Percentiles rank a stretch among this genome's conserved stretches.
Evolutionary conservation across 2,888 invertebrate species (phyloP).

Genomic region (Dorcus hopei): DNA sequence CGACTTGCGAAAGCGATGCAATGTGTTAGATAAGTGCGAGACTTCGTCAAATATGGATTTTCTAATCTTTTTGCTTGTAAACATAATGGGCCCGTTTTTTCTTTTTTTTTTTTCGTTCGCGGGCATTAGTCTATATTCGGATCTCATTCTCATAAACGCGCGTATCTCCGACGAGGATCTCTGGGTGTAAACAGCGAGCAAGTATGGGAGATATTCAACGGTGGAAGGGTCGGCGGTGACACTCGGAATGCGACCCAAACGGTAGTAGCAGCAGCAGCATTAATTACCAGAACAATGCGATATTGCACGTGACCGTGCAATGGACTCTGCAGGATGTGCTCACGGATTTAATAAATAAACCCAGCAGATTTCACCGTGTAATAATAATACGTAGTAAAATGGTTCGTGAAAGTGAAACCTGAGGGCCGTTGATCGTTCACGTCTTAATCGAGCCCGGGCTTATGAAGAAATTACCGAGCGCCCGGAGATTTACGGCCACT

Average conservation of each 20-base stretch:
- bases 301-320: conserved; percentile 31
- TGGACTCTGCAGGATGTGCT: conserved; percentile 20
- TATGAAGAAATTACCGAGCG: too few relatives aligned
- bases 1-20: too few relatives aligned
- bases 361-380: neutral
- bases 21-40: too few relatives aligned
- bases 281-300: conserved; percentile 29
- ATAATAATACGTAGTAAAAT: too few relatives aligned
- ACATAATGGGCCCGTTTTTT: neutral
- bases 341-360: neutral
- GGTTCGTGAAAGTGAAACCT: too few relatives aligned
- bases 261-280: conserved; percentile 18
- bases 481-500: neutral
- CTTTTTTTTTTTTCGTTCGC: too few relatives aligned
- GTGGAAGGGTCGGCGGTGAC: neutral
- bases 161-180: too few relatives aligned
- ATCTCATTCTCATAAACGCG: too few relatives aligned
- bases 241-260: conserved; percentile 9
- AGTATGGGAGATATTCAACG: neutral
- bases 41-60: too few relatives aligned
- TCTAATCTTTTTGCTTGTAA: too few relatives aligned
- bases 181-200: neutral
- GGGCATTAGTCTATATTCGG: too few relatives aligned
- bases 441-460: too few relatives aligned
- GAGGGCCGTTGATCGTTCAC: neutral